Percentiles rank a stretch among this genome's conserved stretches.
Evolutionary conservation across 2,113 vertebrate genomes (phyloP).

Genomic region (Dicrurus megarhynchus): DNA sequence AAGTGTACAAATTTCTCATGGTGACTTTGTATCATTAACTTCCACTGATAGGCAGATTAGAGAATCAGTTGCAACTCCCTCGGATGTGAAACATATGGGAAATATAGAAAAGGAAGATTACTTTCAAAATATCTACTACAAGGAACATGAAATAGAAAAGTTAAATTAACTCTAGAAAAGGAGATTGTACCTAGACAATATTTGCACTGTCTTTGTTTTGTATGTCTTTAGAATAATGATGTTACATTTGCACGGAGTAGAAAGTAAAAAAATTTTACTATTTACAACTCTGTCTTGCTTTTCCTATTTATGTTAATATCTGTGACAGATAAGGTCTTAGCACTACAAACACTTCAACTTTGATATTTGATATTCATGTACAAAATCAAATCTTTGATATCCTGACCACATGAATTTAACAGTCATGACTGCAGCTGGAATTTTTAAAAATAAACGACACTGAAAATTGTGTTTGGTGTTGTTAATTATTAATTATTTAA

Average conservation of each 20-base stretch:
- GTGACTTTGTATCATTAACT: not conserved
- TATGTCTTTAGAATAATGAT: not conserved
- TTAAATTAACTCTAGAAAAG: not conserved
- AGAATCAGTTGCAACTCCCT: not conserved
- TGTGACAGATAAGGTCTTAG: not conserved
- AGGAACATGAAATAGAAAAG: not conserved
- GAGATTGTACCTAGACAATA: not conserved
- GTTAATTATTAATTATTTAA: not conserved
- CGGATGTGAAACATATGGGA: not conserved
- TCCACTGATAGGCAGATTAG: not conserved
- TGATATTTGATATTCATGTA: not conserved
- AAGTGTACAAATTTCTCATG: not conserved
- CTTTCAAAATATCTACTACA: not conserved
- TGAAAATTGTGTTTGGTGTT: not conserved
- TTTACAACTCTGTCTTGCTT: not conserved
- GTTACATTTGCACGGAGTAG: not conserved
- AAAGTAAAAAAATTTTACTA: not conserved
- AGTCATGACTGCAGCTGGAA: not conserved
- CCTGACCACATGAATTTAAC: not conserved
- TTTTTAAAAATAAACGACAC: not conserved
- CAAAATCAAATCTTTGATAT: not conserved
- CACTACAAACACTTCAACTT: not conserved
- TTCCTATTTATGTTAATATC: not conserved
- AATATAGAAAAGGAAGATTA: not conserved
- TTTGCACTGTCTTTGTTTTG: not conserved